A percentile compares a stretch with the other conserved stretches of the same genome.
Conservation (phyloP, 2,888 invertebrate genomes). For the Piscicola geometra region DNA sequence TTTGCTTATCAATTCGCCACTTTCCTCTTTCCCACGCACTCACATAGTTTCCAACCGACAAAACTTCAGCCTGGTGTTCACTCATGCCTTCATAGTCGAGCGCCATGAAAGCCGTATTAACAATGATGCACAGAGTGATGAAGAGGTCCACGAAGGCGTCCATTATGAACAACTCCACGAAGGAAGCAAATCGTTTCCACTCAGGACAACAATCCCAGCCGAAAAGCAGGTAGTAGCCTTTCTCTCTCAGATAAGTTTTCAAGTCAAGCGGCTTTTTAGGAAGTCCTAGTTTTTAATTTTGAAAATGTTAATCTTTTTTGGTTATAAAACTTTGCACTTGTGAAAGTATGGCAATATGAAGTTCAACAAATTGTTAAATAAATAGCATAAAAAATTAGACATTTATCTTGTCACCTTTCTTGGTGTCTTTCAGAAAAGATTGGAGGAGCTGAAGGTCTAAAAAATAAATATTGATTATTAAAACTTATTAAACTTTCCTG, state of each 20-base stretch:
- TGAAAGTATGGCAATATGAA: no score
- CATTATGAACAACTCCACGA: conserved; percentile 80
- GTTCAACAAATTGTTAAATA: no score
- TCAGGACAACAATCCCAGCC: conserved; percentile 87
- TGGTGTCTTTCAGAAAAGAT: conserved; percentile 29
- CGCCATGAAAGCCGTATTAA: conserved; percentile 96
- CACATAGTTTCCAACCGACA: conserved; percentile 91
- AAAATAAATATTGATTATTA: conserved; percentile 6
- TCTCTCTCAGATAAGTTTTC: conserved; percentile 48
- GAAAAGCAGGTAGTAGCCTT: conserved; percentile 49
- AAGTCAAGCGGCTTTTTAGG: not conserved
- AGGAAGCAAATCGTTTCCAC: conserved; percentile 66
- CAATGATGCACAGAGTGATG: conserved; percentile 94
- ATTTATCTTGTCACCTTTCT: conserved; percentile 22
- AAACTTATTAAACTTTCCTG: no score
- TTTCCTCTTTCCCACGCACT: conserved; percentile 56
- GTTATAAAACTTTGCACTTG: no score
- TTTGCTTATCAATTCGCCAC: not conserved
- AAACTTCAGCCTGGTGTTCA: conserved; percentile 71
- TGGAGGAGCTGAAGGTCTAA: conserved; percentile 23
- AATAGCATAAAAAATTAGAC: no score
- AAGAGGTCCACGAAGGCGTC: conserved; percentile 97
- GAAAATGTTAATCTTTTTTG: no score
- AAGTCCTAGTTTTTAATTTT: no score
- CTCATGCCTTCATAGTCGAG: conserved; percentile 90